Evolutionary conservation across 1,140 invertebrate species (phyloP).

Genomic region (Micrasema minimum): DNA sequence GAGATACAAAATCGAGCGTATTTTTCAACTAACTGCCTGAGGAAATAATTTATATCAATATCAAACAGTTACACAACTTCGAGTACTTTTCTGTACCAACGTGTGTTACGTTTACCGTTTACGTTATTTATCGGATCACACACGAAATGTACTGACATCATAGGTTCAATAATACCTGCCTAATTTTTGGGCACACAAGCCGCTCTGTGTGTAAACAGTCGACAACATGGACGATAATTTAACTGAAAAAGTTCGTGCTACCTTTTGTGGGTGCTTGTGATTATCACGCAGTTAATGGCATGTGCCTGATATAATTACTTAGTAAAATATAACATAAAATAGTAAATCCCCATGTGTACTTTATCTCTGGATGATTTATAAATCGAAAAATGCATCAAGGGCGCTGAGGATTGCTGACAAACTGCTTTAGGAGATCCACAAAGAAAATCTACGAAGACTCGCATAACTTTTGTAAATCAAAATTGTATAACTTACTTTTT

Average conservation of each 20-base stretch:
- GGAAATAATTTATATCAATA: conserved; percentile 18
- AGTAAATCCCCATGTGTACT: too few species aligned
- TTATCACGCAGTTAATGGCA: background rate
- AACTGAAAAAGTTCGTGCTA: background rate
- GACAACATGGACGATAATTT: background rate
- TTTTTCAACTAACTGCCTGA: conserved; percentile 17
- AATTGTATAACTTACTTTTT: too few species aligned
- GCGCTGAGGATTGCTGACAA: too few species aligned
- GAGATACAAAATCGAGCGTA: conserved; percentile 6
- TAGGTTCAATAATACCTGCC: background rate
- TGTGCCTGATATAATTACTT: background rate
- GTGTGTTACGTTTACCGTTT: conserved; percentile 8
- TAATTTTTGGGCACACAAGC: conserved; percentile 1
- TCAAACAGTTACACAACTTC: too few species aligned
- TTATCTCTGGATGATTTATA: too few species aligned
- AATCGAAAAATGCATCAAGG: too few species aligned
- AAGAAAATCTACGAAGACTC: too few species aligned
- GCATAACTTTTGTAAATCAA: too few species aligned
- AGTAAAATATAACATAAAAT: too few species aligned
- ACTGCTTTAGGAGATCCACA: too few species aligned
- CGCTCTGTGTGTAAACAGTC: background rate
- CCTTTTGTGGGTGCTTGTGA: background rate
- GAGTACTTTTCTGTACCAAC: conserved; percentile 8
- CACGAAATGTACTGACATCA: background rate
- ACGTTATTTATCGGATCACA: conserved; percentile 14